Base-by-base conservation (phyloP, 2,888 invertebrate genomes). In the Nomada ruficornis region DNA sequence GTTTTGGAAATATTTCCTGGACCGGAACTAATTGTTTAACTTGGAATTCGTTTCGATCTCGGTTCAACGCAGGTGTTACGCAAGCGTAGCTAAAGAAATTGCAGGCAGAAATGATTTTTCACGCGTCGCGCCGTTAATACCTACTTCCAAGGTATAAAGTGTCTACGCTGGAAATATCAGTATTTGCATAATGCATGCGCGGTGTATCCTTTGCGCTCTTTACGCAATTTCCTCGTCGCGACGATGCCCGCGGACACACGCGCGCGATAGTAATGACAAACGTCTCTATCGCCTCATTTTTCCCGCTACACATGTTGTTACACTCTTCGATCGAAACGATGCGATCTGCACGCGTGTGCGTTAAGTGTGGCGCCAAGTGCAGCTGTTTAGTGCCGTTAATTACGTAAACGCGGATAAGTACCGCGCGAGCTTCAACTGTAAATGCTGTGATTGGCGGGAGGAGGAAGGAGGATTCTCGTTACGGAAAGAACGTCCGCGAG, bases 361-460 rank as follows among this genome's bases (percentile, higher is more conserved):
- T 63, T 26, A 54, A 55, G 69, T 36, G 50, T 36, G 79, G 84
- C 87, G 85, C 74, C 77, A 72, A 77, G 57, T 60, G 77, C 72
- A 80, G 52, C 54, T 36, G 76, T 69, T 80, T 78, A 82, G 84
- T 78, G 85, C 86, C 84, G 65, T 44, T 87, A 87, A 87, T 87
- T 86, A 86, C 80, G 65, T 74, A 80, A 86, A 75, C 50, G 52
- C 62, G 63, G 75, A 75, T 77, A 71, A 87, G 63, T 23, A 62
- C 59, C 4, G 42, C 47, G 67, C 74, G 54, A 70, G 15, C 55
- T 54, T 7, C 50, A 11, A 26, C 59, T 10, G 18, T 7, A 11
- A 57, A 36, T 23, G 2, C 52, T 67, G 50, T 50, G 42, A 57
- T 18, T 50, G 60, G 57, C 20, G 23, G 26, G 44, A 29, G 70